Evolutionary conservation across 2,113 vertebrate species (phyloP).

Genomic region (Myiozetetes cayanensis): DNA sequence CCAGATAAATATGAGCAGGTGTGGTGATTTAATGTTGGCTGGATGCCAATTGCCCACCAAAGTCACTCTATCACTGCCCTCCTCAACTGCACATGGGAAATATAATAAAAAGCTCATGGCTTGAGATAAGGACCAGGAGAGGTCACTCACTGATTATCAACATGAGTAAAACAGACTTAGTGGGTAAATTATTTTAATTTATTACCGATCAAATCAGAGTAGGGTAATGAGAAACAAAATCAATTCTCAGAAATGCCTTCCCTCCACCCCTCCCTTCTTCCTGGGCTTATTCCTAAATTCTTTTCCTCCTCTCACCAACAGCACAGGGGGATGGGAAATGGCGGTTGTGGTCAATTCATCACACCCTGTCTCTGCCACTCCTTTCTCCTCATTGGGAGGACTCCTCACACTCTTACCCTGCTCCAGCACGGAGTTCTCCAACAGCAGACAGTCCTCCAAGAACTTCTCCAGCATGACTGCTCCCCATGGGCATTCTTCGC

Average conservation of each 20-base stretch:
- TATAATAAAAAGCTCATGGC: background rate
- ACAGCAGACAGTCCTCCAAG: background rate
- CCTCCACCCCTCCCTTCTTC: background rate
- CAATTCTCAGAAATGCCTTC: background rate
- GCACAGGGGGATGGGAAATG: background rate
- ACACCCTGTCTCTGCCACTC: too few relatives aligned
- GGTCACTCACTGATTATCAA: background rate
- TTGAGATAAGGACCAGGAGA: background rate
- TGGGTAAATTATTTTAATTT: background rate
- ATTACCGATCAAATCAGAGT: background rate
- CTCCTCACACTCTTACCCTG: background rate
- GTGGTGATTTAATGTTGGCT: background rate
- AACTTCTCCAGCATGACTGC: background rate
- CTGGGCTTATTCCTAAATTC: background rate
- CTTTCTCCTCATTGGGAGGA: background rate
- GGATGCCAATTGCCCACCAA: accelerated
- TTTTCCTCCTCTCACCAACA: background rate
- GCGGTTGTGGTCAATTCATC: background rate
- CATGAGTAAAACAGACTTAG: background rate
- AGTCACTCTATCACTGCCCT: background rate
- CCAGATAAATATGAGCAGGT: background rate
- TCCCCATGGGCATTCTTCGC: background rate
- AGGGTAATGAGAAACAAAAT: background rate
- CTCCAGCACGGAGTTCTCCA: background rate
- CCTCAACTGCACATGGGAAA: background rate